Base-by-base conservation (phyloP, 2,113 vertebrate species). In the Pteropus alecto region DNA sequence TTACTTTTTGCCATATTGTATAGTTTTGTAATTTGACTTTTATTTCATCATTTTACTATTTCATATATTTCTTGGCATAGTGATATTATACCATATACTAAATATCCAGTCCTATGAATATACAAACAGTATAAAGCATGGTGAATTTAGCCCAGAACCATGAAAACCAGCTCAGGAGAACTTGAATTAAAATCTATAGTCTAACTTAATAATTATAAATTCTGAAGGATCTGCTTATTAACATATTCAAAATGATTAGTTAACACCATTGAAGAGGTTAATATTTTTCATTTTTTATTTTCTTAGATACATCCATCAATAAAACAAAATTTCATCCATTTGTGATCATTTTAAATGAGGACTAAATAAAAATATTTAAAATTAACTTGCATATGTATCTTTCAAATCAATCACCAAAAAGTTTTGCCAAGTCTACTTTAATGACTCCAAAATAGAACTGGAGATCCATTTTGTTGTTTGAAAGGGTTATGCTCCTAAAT, bases 391-490 rank as follows among this genome's bases (percentile, higher is more conserved):
- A 54, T 61, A 76, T 14, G 15, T 0, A 74, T 87, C 3, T 87
- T 86, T 76, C 33, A 16, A 94, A 74, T 91, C 92, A 91, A 77
- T 88, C 35, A 95, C 24, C 30, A 92, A 71, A 82, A 87, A 70
- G 7, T 46, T 93, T 28, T 38, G n/a, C 26, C 16, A 78, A 70
- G 82, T 95, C 67, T 84, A 43, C 18, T 73, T 84, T 82, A 87
- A 87, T 84, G 85, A 95, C 19, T 86, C 82, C 6, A 70, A 58
- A 65, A 84, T 63, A 24, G 82, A 96, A 63, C 0, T 46, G 51
- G 92, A 88, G 58, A 86, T 41, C 14, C 2, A n/a, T 54, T 87
- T 61, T 82, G 28, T 46, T 91, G n/a, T 43, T 92, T 76, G 18
- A 87, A 83, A 85, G 92, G 26, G 14, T 83, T 26, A 63, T 76